Base-by-base conservation (phyloP, 92 coral and sea anemone genomes). In the Porites cylindrica region DNA sequence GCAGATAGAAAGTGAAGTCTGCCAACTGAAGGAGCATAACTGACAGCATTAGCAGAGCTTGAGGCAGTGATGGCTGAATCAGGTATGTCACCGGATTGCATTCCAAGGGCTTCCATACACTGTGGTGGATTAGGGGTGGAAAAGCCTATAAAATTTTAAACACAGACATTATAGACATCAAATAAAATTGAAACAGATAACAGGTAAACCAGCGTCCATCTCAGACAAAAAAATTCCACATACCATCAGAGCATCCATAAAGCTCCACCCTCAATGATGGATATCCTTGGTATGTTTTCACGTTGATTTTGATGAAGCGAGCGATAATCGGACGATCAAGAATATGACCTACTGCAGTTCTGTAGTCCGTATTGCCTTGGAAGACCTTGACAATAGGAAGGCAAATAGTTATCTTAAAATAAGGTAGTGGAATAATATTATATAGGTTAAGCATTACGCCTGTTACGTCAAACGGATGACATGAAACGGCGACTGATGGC, bases 71-170 rank as follows among this genome's bases (percentile, higher is more conserved):
- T 68, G 2, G 77, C 77, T 19, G 85, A 81, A 10, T 81, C 68
- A 21, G 85, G 85, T 52, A 81, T 69, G 24, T 52, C 14, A 10
- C 85, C 85, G 10, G 18, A 66, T 56, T 81, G 17, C 85, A 81
- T 81, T 68, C 85, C 85, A 54, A 81, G 76, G 11, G 85, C 52
- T 8, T 81, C 67, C 85, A 69, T 69, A 65, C 85, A 81, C 14
- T 81, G 76, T 18, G 85, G 85, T 0, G 77, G 19, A 8, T 51
- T 53, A 0, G 85, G 85, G 10, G 60, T 51, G 3, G 72, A 1
- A 65, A 64, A 50, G 6, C 83, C 82, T 78, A 6, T 7, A 4
- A 11, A 16, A 20, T 62, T n/a, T 62, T 1, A 62, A 62, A 1
- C 13, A 29, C 32, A 29, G 3, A 29, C 32, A 38, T 3, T 29